Percentiles rank a stretch among this genome's conserved stretches.
Conservation (phyloP, 2,797 vertebrate genomes). For the Rhabdomys pumilio region DNA sequence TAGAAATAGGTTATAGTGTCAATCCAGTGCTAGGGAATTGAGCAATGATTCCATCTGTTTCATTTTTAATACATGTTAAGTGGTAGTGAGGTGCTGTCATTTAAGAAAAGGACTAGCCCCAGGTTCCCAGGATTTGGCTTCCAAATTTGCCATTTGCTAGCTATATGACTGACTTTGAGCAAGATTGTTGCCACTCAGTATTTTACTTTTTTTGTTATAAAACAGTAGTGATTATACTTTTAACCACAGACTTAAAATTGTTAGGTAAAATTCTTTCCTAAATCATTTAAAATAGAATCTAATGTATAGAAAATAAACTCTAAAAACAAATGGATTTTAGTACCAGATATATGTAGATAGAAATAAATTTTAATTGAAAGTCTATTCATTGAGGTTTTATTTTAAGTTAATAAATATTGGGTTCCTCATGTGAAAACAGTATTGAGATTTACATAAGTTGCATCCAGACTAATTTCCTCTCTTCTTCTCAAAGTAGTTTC, state of each 20-base stretch:
- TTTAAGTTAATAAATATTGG: neutral
- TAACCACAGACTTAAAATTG: slow-evolving; percentile 25
- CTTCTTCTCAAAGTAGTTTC: neutral
- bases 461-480: neutral
- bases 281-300: neutral
- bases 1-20: neutral
- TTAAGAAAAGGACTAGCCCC: neutral
- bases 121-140: neutral
- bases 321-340: neutral
- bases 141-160: neutral
- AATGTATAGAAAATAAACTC: neutral
- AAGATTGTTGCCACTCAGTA: neutral
- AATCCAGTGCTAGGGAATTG: neutral
- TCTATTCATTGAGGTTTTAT: neutral
- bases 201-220: slow-evolving; percentile 4
- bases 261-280: neutral
- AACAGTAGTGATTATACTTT: neutral
- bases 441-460: neutral
- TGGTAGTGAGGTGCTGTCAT: neutral
- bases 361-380: neutral
- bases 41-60: neutral
- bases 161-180: neutral
- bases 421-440: neutral
- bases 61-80: neutral
- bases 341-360: neutral